Evolutionary conservation across 2,888 invertebrate genomes (phyloP).

Genomic region (Epirrhoe alternata): DNA sequence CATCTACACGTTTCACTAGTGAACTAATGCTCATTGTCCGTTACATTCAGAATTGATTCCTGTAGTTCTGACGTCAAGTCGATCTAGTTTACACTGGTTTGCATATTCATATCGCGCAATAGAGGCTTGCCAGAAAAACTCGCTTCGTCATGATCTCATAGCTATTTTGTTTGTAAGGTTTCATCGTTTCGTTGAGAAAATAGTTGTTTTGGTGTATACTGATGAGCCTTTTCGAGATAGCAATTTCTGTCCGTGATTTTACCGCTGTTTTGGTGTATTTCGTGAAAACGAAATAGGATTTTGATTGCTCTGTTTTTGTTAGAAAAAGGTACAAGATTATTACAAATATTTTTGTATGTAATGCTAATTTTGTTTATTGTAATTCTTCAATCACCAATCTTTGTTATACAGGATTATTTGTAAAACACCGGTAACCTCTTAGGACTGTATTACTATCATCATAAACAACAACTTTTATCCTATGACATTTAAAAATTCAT

Average conservation of each 20-base stretch:
- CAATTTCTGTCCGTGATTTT: background rate
- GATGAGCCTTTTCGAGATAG: conserved; percentile 6
- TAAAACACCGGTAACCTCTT: too few species aligned
- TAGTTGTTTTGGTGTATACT: conserved; percentile 18
- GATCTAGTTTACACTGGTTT: conserved; percentile 23
- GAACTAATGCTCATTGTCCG: too few species aligned
- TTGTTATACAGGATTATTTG: too few species aligned
- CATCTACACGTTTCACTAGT: too few species aligned
- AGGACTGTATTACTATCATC: too few species aligned
- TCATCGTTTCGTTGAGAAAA: conserved; percentile 1
- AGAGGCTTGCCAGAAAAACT: conserved; percentile 18
- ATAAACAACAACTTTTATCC: too few species aligned
- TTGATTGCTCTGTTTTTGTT: background rate
- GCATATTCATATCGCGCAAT: conserved; percentile 32
- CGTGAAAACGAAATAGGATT: background rate
- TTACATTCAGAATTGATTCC: background rate
- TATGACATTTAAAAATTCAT: too few species aligned
- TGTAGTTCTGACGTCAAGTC: conserved; percentile 1
- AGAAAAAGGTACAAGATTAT: background rate
- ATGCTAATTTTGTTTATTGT: too few species aligned
- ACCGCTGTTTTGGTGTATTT: background rate
- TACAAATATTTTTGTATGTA: too few species aligned
- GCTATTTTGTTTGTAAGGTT: conserved; percentile 12
- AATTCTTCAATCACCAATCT: too few species aligned
- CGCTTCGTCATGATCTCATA: conserved; percentile 23